These are phyloP conservation scores for Zhuqinia jingwanae DNA, from an alignment of 2,888 invertebrate species.

Conservation along the genomic window DNA sequence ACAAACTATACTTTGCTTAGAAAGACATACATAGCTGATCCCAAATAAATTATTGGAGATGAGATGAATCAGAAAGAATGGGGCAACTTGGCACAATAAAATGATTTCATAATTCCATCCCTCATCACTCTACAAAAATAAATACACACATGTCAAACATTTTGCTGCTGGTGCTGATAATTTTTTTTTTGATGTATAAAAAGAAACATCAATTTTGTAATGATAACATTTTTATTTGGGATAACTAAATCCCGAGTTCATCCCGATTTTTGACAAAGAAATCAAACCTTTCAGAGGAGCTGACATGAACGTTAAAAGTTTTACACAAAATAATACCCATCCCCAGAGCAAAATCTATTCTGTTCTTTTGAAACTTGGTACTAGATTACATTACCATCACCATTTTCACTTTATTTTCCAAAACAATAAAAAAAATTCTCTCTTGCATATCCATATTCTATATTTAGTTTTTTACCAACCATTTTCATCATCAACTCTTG, in stretches of 20 bases:
- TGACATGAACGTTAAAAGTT: constrained; percentile 40
- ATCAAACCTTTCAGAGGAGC: constrained; percentile 28
- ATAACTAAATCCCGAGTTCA: constrained; percentile 32
- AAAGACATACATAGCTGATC: no score
- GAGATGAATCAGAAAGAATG: no score
- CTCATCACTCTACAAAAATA: no score
- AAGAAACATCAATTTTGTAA: constrained; percentile 5
- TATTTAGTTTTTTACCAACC: background rate
- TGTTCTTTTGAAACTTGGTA: background rate
- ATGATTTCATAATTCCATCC: no score
- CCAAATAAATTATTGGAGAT: no score
- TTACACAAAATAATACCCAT: constrained; percentile 7
- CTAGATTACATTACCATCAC: constrained; percentile 3
- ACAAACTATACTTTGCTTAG: no score
- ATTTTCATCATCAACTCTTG: constrained; percentile 24
- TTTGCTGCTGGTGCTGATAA: background rate
- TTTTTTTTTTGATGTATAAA: background rate
- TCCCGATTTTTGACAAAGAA: background rate
- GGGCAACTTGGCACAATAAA: no score
- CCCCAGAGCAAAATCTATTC: constrained; percentile 31
- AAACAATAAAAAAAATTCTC: constrained; percentile 29
- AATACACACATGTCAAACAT: constrained; percentile 16
- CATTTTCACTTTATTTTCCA: constrained; percentile 23
- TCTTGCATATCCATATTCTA: background rate
- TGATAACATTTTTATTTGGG: constrained; percentile 26